These are phyloP conservation scores for Drosophila subquinaria DNA, from an alignment of 2,888 invertebrate species.

Conservation along the genomic window DNA sequence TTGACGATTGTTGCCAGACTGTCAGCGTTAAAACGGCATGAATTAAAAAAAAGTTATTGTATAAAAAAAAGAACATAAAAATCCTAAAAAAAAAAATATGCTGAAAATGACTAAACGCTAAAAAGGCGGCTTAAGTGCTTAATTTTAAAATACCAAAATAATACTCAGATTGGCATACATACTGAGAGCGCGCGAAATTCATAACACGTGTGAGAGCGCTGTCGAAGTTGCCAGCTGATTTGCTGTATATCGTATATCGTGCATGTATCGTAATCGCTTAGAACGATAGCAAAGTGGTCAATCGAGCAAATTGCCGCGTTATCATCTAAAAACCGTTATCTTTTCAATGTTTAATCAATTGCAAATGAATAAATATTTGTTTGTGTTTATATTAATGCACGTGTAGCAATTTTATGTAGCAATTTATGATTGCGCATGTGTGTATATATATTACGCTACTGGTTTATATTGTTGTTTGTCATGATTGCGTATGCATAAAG, in stretches of 20 bases:
- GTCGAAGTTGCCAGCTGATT: conserved; percentile 32
- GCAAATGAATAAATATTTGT: not conserved
- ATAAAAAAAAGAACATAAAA: too few relatives aligned
- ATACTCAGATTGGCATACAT: too few relatives aligned
- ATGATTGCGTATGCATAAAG: conserved; percentile 9
- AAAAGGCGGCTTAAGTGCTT: too few relatives aligned
- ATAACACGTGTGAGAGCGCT: conserved; percentile 1
- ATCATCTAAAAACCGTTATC: conserved; percentile 37
- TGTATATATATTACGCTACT: not conserved
- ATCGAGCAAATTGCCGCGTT: conserved; percentile 13
- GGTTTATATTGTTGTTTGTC: conserved; percentile 1
- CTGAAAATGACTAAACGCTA: too few relatives aligned
- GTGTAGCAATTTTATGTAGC: conserved; percentile 3
- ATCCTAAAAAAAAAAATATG: too few relatives aligned
- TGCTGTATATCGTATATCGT: conserved; percentile 2
- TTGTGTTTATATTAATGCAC: not conserved
- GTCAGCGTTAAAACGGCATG: too few relatives aligned
- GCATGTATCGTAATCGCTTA: conserved; percentile 9
- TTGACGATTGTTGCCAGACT: not conserved
- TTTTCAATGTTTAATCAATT: conserved; percentile 10
- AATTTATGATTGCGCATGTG: conserved; percentile 11
- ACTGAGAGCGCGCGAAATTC: not conserved
- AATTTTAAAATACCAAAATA: too few relatives aligned
- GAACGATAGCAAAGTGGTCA: conserved; percentile 5
- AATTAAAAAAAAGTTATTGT: too few relatives aligned